Evolutionary conservation across 2,113 vertebrate species (phyloP).

Genomic region (Brevimyrus niger): DNA sequence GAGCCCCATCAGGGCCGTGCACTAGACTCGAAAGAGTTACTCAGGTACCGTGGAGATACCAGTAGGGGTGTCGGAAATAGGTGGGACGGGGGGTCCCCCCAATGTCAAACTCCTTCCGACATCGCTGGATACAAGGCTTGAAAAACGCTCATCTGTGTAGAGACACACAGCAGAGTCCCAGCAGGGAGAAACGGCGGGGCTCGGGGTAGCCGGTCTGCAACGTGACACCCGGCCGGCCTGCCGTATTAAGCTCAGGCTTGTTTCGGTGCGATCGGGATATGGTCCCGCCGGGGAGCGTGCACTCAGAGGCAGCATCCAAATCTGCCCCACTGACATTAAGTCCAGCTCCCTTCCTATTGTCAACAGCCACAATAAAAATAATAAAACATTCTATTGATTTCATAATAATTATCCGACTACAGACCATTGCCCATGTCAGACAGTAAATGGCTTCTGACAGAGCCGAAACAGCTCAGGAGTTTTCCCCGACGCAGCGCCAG

Average conservation of each 20-base stretch:
- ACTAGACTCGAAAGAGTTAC: background rate
- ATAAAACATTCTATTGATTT: background rate
- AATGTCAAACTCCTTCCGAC: background rate
- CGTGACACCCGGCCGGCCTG: background rate
- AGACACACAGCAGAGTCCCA: background rate
- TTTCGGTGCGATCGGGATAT: background rate
- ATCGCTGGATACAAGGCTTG: background rate
- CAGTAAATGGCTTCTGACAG: background rate
- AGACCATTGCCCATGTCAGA: background rate
- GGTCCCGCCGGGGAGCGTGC: background rate
- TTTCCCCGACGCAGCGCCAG: background rate
- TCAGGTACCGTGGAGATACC: background rate
- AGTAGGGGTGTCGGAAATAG: background rate
- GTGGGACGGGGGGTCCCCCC: background rate
- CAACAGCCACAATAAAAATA: background rate
- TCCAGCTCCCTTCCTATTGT: background rate
- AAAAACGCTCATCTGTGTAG: background rate
- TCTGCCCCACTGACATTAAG: background rate
- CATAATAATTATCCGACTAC: background rate
- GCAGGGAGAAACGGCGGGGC: background rate
- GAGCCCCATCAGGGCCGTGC: background rate
- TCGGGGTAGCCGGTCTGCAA: background rate
- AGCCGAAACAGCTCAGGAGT: background rate
- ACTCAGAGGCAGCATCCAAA: background rate
- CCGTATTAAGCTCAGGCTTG: background rate